Conservation (phyloP, 2,888 invertebrate species). For the Chesias legatella region DNA sequence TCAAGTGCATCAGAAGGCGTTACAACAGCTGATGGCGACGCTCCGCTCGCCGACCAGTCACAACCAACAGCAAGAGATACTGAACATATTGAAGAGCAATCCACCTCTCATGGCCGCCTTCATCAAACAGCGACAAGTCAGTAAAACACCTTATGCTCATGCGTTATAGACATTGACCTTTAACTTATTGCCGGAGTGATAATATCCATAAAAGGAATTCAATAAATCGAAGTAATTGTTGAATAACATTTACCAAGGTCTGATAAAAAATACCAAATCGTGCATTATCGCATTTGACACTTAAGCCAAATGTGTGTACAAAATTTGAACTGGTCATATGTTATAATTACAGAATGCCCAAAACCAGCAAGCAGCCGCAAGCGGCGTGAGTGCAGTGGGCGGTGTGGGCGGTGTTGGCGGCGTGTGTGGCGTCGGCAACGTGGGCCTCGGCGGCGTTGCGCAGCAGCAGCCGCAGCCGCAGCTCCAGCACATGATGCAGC, state of each 20-base stretch:
- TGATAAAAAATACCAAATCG: no score
- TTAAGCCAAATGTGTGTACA: no score
- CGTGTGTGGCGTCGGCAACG: conserved; percentile 48
- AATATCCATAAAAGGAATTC: no score
- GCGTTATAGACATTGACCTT: no score
- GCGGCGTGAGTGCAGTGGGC: conserved; percentile 49
- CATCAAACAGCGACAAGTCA: conserved; percentile 90
- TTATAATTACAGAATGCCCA: conserved; percentile 64
- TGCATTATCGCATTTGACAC: no score
- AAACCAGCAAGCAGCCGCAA: conserved; percentile 63
- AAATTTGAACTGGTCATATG: background rate
- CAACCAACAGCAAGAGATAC: conserved; percentile 94
- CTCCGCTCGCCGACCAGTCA: conserved; percentile 93
- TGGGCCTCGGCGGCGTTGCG: conserved; percentile 56
- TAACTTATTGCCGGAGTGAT: no score
- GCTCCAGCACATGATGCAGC: conserved; percentile 81
- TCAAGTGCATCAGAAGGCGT: conserved; percentile 80
- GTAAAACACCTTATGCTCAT: conserved; percentile 14
- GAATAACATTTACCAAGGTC: no score
- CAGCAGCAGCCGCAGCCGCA: conserved; percentile 71
- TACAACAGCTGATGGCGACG: conserved; percentile 93
- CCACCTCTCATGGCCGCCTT: conserved; percentile 97
- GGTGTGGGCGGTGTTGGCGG: conserved; percentile 48
- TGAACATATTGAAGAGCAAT: conserved; percentile 94
- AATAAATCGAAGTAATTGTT: no score